Percentiles rank a stretch among this genome's conserved stretches.
Evolutionary conservation across 2,113 vertebrate species (phyloP).

Genomic region (Scartelaos histophorus): DNA sequence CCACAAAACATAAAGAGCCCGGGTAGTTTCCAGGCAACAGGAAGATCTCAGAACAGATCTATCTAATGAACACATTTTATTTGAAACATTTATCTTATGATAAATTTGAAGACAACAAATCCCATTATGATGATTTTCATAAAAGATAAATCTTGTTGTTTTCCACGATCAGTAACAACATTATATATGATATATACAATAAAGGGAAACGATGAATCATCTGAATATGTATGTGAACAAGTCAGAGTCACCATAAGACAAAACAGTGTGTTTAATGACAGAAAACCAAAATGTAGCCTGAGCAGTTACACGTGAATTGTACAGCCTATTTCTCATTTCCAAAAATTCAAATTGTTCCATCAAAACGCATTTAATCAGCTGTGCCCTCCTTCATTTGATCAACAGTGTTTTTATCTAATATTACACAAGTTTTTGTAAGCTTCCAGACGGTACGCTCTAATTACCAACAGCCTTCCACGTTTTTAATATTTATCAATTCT

Average conservation of each 20-base stretch:
- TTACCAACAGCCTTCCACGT: neutral
- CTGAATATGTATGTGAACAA: neutral
- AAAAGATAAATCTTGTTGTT: neutral
- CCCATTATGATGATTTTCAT: neutral
- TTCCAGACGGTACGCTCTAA: slow-evolving; percentile 25
- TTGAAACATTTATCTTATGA: slow-evolving; percentile 11
- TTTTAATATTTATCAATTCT: slow-evolving; percentile 1
- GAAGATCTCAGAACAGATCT: slow-evolving; percentile 24
- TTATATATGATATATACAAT: neutral
- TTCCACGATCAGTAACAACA: neutral
- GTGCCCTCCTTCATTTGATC: slow-evolving; percentile 25
- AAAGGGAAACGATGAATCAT: neutral
- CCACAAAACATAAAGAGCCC: slow-evolving; percentile 25
- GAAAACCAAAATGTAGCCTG: neutral
- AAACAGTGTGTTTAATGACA: neutral
- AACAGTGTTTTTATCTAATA: slow-evolving; percentile 50
- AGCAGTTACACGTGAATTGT: neutral
- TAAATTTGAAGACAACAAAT: slow-evolving; percentile 9
- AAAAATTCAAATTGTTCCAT: neutral
- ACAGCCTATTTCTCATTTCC: neutral
- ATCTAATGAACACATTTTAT: slow-evolving; percentile 24
- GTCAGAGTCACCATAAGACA: neutral
- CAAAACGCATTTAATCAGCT: neutral
- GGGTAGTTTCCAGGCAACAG: slow-evolving; percentile 23
- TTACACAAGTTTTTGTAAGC: slow-evolving; percentile 45